Conservation (phyloP, 2,797 vertebrate genomes). For the Uromys caudimaculatus region DNA sequence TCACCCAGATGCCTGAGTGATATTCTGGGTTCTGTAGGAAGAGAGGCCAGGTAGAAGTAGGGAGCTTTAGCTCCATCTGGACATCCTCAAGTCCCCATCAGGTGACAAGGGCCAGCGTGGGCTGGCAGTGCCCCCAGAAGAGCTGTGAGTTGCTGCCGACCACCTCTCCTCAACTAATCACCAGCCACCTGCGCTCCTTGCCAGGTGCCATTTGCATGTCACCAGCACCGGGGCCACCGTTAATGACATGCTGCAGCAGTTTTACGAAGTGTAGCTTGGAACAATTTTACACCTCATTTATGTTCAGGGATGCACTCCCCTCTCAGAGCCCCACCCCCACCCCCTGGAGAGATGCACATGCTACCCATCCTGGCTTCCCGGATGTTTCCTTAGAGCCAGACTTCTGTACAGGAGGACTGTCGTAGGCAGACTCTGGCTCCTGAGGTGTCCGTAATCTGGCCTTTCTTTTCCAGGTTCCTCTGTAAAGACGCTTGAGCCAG, state of each 20-base stretch:
- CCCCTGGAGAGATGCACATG: neutral
- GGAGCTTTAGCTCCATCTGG: neutral
- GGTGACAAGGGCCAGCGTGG: neutral
- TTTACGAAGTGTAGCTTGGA: constrained; percentile 75
- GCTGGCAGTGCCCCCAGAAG: neutral
- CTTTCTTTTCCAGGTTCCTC: neutral
- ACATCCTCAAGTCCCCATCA: neutral
- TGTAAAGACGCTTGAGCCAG: neutral
- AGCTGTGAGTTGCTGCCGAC: neutral
- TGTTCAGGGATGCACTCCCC: constrained; percentile 35
- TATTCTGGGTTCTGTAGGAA: neutral
- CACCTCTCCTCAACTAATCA: constrained; percentile 54
- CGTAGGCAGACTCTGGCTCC: neutral
- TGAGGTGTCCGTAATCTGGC: rapidly evolving
- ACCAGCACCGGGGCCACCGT: constrained; percentile 64
- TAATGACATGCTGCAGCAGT: constrained; percentile 60
- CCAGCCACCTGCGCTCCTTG: rapidly evolving
- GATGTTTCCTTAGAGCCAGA: neutral
- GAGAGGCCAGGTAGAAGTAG: neutral
- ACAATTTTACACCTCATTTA: constrained; percentile 83
- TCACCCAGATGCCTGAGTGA: neutral
- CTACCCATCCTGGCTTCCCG: neutral
- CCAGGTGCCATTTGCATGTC: constrained; percentile 51
- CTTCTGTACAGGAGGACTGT: neutral
- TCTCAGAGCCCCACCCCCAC: constrained; percentile 46